phyloP scores from a whole-genome alignment of 2,797 vertebrate species.

The Pseudochirops corinnae region DNA sequence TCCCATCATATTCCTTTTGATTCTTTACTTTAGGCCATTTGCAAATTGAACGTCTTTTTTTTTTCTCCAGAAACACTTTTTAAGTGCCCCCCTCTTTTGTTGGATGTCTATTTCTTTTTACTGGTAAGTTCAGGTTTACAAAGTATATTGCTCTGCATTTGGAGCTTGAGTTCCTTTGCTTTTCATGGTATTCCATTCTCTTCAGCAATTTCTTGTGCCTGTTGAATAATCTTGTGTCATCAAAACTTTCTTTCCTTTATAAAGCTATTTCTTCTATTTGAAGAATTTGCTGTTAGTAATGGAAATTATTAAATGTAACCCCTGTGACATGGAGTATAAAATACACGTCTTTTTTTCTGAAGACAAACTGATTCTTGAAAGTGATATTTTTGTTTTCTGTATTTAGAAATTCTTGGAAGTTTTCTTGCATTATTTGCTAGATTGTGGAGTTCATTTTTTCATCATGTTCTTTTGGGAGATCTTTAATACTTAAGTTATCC shows the following conservation, averaged over 20 bases:
- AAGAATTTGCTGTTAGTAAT: neutral
- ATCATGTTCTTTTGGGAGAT: neutral
- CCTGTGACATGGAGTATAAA: neutral
- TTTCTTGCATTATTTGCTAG: neutral
- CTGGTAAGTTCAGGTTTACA: neutral
- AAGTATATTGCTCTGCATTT: neutral
- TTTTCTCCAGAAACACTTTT: neutral
- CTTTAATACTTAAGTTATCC: neutral
- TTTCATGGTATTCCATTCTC: neutral
- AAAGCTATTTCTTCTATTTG: neutral
- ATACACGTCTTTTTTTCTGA: neutral
- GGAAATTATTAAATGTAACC: neutral
- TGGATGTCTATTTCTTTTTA: neutral
- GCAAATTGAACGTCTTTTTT: neutral
- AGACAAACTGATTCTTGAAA: neutral
- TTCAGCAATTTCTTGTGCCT: neutral
- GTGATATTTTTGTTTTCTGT: neutral
- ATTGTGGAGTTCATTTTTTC: neutral
- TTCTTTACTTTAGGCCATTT: neutral
- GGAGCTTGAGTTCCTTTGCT: neutral
- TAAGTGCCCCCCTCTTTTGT: neutral
- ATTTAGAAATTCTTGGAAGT: neutral
- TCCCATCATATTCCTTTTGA: neutral
- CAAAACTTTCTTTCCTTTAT: neutral
- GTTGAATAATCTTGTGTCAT: neutral